Conservation (phyloP, 2,113 vertebrate genomes). For the Rostratula benghalensis region DNA sequence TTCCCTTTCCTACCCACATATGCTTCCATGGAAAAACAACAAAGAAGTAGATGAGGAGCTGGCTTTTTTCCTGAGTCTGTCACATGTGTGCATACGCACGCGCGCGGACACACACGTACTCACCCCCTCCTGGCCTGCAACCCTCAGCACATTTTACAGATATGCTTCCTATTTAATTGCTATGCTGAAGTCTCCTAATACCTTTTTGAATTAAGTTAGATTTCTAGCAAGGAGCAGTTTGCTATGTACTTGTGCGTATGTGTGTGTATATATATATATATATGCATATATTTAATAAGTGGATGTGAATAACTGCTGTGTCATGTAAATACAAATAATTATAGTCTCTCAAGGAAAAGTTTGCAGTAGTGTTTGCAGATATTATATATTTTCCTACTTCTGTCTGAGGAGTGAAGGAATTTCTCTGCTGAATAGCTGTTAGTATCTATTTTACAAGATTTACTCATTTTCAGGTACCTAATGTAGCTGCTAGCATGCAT, state of each 20-base stretch:
- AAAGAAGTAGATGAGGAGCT: slow-evolving; percentile 53
- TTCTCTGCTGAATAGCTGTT: slow-evolving; percentile 71
- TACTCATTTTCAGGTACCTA: slow-evolving; percentile 84
- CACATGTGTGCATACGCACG: slow-evolving; percentile 58
- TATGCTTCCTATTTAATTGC: slow-evolving; percentile 18
- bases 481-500: slow-evolving; percentile 83
- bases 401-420: slow-evolving; percentile 61
- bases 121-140: slow-evolving; percentile 19
- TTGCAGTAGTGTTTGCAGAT: slow-evolving; percentile 35
- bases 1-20: slow-evolving; percentile 48
- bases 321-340: slow-evolving; percentile 60
- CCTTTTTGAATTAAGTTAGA: slow-evolving; percentile 53
- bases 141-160: slow-evolving; percentile 45
- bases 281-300: background rate
- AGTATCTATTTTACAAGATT: slow-evolving; percentile 84
- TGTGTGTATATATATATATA: background rate
- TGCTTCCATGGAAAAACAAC: slow-evolving; percentile 62
- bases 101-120: slow-evolving; percentile 20
- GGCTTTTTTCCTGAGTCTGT: slow-evolving; percentile 37
- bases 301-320: background rate
- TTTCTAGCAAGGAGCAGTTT: background rate
- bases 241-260: background rate
- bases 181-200: slow-evolving; percentile 36
- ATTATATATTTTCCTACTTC: slow-evolving; percentile 45
- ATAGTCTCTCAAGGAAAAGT: slow-evolving; percentile 51